These are phyloP conservation scores for Myopa testacea DNA, from an alignment of 2,888 invertebrate genomes.

Conservation along the genomic window DNA sequence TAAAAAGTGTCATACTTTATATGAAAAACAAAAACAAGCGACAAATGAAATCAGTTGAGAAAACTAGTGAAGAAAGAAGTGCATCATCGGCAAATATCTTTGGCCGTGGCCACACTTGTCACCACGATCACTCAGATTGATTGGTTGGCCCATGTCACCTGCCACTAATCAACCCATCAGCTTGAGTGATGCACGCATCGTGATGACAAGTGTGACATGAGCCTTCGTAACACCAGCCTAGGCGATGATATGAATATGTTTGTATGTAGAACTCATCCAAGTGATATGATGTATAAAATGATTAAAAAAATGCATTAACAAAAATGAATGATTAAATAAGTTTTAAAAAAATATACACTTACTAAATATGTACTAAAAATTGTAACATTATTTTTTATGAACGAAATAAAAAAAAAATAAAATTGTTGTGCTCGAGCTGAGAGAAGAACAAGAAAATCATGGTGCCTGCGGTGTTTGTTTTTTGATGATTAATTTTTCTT, in stretches of 20 bases:
- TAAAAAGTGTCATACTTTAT: neutral
- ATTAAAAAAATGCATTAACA: neutral
- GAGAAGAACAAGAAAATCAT: constrained; percentile 21
- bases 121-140: too few species aligned
- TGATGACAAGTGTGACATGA: too few species aligned
- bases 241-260: neutral
- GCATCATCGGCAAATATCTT: too few species aligned
- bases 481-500: too few species aligned
- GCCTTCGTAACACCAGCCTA: too few species aligned
- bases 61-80: too few species aligned
- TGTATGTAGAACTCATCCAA: neutral
- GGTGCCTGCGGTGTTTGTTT: neutral
- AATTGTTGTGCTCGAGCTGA: constrained; percentile 25
- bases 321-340: neutral
- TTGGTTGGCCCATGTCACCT: too few species aligned
- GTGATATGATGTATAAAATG: neutral
- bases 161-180: too few species aligned
- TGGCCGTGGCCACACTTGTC: too few species aligned
- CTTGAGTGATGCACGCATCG: neutral
- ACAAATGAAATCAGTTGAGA: too few species aligned
- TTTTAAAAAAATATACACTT: neutral
- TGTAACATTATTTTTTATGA: constrained; percentile 40
- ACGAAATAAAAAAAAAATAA: constrained; percentile 36
- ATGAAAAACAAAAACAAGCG: neutral
- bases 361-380: constrained; percentile 14